Evolutionary conservation across 2,113 vertebrate species (phyloP).

Genomic region (Laticauda laticaudata): DNA sequence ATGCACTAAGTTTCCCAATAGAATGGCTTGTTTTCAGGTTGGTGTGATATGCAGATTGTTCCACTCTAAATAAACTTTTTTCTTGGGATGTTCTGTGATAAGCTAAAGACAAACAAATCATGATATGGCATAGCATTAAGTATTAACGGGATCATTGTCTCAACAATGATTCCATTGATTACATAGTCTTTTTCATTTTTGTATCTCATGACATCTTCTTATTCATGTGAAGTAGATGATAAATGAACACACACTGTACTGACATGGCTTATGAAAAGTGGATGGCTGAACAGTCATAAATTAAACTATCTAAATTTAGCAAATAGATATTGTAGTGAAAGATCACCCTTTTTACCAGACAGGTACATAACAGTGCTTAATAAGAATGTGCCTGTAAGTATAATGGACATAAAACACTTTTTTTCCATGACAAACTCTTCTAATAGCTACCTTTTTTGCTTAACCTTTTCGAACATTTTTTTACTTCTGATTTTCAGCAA

Average conservation of each 20-base stretch:
- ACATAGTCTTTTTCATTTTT: not conserved
- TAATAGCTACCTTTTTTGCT: not conserved
- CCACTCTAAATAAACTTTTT: not conserved
- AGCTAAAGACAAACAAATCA: not conserved
- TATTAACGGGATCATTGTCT: not conserved
- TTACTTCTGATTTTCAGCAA: conserved; percentile 70
- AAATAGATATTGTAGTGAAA: not conserved
- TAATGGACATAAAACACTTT: not conserved
- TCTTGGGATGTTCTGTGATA: not conserved
- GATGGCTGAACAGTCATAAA: not conserved
- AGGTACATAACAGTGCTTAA: not conserved
- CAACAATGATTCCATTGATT: not conserved
- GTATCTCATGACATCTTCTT: not conserved
- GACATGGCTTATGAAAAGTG: not conserved
- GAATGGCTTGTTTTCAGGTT: not conserved
- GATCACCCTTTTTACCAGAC: not conserved
- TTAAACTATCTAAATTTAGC: not conserved
- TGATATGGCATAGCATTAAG: not conserved
- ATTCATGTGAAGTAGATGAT: not conserved
- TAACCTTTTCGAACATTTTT: not conserved
- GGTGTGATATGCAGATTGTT: not conserved
- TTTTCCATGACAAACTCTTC: not conserved
- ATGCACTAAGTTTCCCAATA: not conserved
- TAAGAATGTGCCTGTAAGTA: not conserved
- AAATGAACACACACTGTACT: not conserved